Evolutionary conservation across 2,797 vertebrate species (phyloP).

Genomic region (Decapterus maruadsi): DNA sequence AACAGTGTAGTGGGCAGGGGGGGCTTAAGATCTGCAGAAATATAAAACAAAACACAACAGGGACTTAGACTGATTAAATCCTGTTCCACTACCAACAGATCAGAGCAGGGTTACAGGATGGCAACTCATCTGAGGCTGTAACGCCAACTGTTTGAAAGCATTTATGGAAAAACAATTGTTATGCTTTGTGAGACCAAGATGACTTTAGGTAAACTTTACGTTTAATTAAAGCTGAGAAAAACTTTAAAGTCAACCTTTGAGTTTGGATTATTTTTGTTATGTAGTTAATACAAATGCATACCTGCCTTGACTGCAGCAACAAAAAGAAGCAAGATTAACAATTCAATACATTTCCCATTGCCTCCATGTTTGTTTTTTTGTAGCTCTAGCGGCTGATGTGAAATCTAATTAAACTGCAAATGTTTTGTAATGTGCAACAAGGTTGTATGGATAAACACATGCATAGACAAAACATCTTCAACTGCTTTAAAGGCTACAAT

Average conservation of each 20-base stretch:
- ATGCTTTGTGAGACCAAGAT: background rate
- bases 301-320: too few species aligned
- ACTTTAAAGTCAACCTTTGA: background rate
- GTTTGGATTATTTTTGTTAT: conserved; percentile 2
- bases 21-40: conserved; percentile 54
- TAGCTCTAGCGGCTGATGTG: background rate
- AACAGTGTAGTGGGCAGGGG: conserved; percentile 44
- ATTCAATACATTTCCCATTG: background rate
- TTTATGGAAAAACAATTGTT: background rate
- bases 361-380: too few species aligned
- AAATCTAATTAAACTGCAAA: background rate
- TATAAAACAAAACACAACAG: conserved; percentile 39
- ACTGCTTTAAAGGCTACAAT: too few species aligned
- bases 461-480: too few species aligned
- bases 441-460: too few species aligned
- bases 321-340: conserved; percentile 1
- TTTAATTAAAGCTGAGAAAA: background rate
- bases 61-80: conserved; percentile 63
- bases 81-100: conserved; percentile 62
- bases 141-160: conserved; percentile 17
- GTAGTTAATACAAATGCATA: background rate
- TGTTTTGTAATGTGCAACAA: background rate
- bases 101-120: conserved; percentile 33
- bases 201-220: background rate
- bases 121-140: conserved; percentile 37